Conservation (phyloP, 2,888 invertebrate genomes). For the Diplazon laetatorius region DNA sequence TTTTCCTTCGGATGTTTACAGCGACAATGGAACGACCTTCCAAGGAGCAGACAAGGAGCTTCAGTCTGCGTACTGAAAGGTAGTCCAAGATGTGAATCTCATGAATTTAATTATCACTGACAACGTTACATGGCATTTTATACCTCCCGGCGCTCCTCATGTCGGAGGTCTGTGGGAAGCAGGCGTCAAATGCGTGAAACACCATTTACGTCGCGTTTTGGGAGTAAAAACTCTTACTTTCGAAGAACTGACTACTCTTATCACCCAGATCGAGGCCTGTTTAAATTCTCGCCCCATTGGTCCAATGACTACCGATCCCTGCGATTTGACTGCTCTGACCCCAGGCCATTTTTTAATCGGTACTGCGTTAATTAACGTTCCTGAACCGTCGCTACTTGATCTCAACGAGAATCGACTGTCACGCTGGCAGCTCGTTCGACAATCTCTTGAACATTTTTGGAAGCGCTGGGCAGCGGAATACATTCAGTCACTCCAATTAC, state of each 20-base stretch:
- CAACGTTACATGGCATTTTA: constrained; percentile 74
- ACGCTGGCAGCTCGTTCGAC: not conserved
- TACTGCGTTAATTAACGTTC: too few species aligned
- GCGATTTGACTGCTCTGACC: constrained; percentile 5
- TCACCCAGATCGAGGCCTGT: too few species aligned
- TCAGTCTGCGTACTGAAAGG: not conserved
- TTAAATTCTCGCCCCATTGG: too few species aligned
- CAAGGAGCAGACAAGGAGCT: constrained; percentile 60
- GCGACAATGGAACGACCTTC: constrained; percentile 76
- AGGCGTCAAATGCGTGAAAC: too few species aligned
- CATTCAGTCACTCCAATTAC: constrained; percentile 10
- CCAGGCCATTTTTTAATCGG: constrained; percentile 21
- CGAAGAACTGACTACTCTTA: too few species aligned
- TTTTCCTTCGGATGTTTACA: constrained; percentile 59
- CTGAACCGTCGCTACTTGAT: too few species aligned
- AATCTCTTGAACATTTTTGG: constrained; percentile 23
- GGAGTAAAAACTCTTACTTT: too few species aligned
- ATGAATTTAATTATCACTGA: constrained; percentile 45
- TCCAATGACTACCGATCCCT: too few species aligned
- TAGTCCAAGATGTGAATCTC: constrained; percentile 1
- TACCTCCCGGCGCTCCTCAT: constrained; percentile 61
- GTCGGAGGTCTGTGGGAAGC: constrained; percentile 66
- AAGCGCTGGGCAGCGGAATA: constrained; percentile 16
- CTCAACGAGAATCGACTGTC: not conserved
- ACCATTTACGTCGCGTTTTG: too few species aligned